phyloP scores from a whole-genome alignment of 2,797 vertebrate genomes.

The Diglossa cyanea region DNA sequence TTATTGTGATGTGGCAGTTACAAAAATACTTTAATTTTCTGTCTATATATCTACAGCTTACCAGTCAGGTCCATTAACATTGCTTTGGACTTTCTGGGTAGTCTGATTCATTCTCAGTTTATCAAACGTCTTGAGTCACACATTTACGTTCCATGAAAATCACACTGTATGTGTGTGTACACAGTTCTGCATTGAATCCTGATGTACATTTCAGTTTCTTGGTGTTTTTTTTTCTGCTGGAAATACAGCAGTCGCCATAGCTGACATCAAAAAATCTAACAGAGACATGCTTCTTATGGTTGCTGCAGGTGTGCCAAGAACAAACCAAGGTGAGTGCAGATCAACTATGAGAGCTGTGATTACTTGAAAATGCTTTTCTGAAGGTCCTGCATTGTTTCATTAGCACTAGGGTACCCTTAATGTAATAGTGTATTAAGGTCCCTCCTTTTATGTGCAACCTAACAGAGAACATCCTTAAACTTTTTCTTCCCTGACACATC shows the following conservation, averaged over 20 bases:
- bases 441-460: background rate
- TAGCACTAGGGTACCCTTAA: background rate
- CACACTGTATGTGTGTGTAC: background rate
- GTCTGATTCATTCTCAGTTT: background rate
- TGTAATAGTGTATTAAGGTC: background rate
- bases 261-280: background rate
- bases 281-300: background rate
- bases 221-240: background rate
- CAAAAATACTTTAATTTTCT: background rate
- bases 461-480: background rate
- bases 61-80: background rate
- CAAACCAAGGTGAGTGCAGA: background rate
- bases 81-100: background rate
- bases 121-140: background rate
- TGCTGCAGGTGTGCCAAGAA: background rate
- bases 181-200: background rate
- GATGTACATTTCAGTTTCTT: background rate
- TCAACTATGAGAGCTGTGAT: background rate
- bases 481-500: background rate
- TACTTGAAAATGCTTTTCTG: background rate
- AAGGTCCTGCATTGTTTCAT: background rate
- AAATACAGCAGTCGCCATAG: background rate
- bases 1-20: background rate
- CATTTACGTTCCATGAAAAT: background rate
- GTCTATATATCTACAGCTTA: background rate